phyloP scores from a whole-genome alignment of 2,797 vertebrate genomes.

The Hippocampus kuda region DNA sequence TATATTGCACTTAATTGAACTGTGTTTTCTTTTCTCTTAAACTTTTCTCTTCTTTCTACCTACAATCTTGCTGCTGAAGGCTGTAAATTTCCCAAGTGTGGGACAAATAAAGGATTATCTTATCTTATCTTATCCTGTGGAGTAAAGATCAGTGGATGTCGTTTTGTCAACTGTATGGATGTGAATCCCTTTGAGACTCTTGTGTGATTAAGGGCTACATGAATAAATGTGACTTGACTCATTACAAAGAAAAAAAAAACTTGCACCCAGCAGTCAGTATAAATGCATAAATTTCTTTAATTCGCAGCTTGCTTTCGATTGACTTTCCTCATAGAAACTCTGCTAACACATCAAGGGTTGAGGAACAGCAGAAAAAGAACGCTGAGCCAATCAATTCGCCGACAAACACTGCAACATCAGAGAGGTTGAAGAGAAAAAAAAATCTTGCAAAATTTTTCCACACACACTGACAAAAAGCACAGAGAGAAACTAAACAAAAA shows the following conservation, averaged over 20 bases:
- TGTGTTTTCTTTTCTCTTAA: no score
- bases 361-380: background rate
- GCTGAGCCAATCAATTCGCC: constrained; percentile 28
- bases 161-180: no score
- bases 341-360: constrained; percentile 6
- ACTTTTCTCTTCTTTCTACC: no score
- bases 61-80: no score
- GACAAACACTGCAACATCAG: constrained; percentile 24
- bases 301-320: constrained; percentile 22
- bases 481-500: background rate
- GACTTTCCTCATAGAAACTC: constrained; percentile 14
- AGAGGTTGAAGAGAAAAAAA: constrained; percentile 16
- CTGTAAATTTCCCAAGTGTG: no score
- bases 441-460: constrained; percentile 1
- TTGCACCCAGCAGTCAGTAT: constrained; percentile 43
- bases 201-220: no score
- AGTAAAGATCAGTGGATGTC: no score
- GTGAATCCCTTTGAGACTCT: no score
- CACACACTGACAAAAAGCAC: background rate
- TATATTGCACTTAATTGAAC: no score
- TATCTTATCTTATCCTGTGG: no score
- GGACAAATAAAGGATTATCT: no score
- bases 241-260: constrained; percentile 41
- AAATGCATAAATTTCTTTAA: constrained; percentile 43
- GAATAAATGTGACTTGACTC: no score